Evolutionary conservation across 2,113 vertebrate genomes (phyloP), one percentile per base, ranked within the genome.

Genomic region (Anhinga anhinga): DNA sequence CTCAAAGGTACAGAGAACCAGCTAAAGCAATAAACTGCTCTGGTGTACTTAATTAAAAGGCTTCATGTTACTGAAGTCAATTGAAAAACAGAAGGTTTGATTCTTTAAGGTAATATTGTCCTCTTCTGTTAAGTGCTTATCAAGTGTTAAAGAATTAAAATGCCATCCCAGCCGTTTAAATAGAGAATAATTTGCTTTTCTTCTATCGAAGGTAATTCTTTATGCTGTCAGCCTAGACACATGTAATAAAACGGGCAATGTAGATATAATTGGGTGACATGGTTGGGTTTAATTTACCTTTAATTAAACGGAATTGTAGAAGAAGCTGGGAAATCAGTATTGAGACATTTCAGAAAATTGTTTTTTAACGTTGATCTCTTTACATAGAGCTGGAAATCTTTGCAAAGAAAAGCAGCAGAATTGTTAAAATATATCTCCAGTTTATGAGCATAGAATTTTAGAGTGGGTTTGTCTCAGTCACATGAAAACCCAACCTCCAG

Each of bases 1-100:
- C 70, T 97, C 94, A 96, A 91, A 97, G 66, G 81, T 96, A 96
- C 81, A 93, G 93, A 94, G 95, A 95, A 78, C 94, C 82, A 96
- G 97, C 81, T 95, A 88, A 98, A 97, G 96, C 97, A 96, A 98
- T 97, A 98, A 98, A 98, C 88, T 97, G 26, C 52, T 93, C 67
- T 87, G 87, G 94, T 94, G 79, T 86, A 95, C 95, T 96, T 98
- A 98, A 98, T 98, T 98, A 98, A 98, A 98, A 98, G 97, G 96
- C 56, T 76, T 96, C 92, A 97, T 88, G 72, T 98, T 98, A 96
- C 96, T 95, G 95, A 92, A 95, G 50, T 93, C 82, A 72, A 84
- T 93, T 98, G 94, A 97, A 96, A 98, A 98, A 96, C 86, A 67
- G 93, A 93, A 84, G 52, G 95, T 94, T 95, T 97, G 73, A 96